Base-by-base conservation (phyloP, 2,113 vertebrate species). In the Lepidothrix coronata region DNA sequence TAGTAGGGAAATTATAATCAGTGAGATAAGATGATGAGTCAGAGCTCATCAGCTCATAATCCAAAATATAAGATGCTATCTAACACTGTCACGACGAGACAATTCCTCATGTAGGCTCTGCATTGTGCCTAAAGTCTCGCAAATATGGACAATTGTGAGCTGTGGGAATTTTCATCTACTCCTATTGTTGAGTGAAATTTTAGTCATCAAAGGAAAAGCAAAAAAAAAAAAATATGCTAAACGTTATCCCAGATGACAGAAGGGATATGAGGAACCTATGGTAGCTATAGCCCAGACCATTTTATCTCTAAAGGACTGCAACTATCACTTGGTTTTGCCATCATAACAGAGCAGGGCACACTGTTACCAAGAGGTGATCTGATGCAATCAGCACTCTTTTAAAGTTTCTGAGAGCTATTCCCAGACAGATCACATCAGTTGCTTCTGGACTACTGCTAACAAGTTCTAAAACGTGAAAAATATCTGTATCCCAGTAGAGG, bases 41-140 rank as follows among this genome's bases (percentile, higher is more conserved):
- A 78, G 71, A 94, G 61, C 65, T 85, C 87, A 92, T 87, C 89
- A 91, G 33, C 24, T 93, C 76, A 55, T 81, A 93, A 88, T 77
- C 72, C 61, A 87, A 85, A 82, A 62, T 71, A 61, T n/a, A 68
- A 87, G 13, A 81, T 78, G 49, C 57, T 86, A 59, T 54, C 73
- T 85, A 89, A 86, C 19, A 65, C 12, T 87, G 76, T 59, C 65
- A 72, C 19, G 75, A 44, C 19, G 27, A 84, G 31, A 44, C 30
- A 94, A 49, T 88, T 94, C 44, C 81, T 92, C 57, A 49, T 14
- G 22, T 52, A 13, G 39, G 33, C 35, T 81, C 68, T 59, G 23
- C 37, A 39, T 44, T 87, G 39, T 85, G 44, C 24, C 71, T 57
- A 8, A 93, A 75, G 33, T 49, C 77, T 82, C 68, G 27, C 30